Evolutionary conservation across 2,113 vertebrate species (phyloP).

Genomic region (Leptocoma aspasia): DNA sequence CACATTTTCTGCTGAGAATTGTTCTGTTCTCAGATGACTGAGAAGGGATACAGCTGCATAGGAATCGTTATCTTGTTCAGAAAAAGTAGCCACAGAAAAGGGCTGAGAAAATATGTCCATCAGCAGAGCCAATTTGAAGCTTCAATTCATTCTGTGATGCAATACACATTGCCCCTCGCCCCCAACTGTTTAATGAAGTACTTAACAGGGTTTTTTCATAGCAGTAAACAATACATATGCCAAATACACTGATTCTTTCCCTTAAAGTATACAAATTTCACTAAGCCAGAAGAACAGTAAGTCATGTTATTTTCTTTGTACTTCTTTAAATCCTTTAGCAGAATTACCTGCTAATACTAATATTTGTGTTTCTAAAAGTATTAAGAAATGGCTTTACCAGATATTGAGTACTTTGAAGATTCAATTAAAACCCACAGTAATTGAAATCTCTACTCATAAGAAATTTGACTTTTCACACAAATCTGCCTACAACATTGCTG

Average conservation of each 20-base stretch:
- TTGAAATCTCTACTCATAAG: not conserved
- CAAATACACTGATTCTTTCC: not conserved
- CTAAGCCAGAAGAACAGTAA: not conserved
- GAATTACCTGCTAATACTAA: not conserved
- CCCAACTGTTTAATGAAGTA: not conserved
- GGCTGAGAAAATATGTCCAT: not conserved
- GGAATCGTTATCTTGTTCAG: not conserved
- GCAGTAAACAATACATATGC: not conserved
- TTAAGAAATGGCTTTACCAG: not conserved
- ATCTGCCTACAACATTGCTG: not conserved
- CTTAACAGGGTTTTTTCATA: not conserved
- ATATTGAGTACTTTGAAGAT: not conserved
- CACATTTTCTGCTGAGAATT: not conserved
- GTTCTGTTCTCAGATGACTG: not conserved
- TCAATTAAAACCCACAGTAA: not conserved
- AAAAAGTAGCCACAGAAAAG: not conserved
- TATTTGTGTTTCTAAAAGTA: not conserved
- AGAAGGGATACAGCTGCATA: not conserved
- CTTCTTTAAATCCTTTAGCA: not conserved
- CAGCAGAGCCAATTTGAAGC: not conserved
- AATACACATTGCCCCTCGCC: fast-evolving
- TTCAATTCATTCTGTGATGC: not conserved
- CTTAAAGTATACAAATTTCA: not conserved
- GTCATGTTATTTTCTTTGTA: not conserved
- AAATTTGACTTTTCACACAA: not conserved